These are phyloP conservation scores for Dipodomys spectabilis DNA, from an alignment of 2,113 vertebrate genomes.

Conservation along the genomic window DNA sequence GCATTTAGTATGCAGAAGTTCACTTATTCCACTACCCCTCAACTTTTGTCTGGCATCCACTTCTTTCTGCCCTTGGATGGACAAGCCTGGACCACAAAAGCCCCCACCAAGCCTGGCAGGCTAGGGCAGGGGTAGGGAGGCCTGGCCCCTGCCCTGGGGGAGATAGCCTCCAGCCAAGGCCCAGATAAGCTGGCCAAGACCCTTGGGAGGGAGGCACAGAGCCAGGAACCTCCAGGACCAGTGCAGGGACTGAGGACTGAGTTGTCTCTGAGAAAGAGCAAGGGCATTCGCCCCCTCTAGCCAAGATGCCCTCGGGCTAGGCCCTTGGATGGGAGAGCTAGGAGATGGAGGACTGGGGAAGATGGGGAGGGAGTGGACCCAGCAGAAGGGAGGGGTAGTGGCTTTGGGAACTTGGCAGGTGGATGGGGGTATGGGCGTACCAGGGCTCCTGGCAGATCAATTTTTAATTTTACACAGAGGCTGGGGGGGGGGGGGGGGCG, in stretches of 20 bases:
- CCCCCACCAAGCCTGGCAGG: neutral
- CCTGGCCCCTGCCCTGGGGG: neutral
- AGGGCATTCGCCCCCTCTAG: neutral
- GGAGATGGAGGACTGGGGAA: too few species aligned
- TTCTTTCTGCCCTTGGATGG: neutral
- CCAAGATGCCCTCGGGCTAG: accelerated
- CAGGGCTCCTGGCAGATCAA: neutral
- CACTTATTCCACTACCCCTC: neutral
- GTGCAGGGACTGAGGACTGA: neutral
- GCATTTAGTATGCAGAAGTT: constrained; percentile 22
- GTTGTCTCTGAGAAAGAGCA: neutral
- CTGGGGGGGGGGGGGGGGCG: neutral
- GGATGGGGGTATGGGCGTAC: neutral
- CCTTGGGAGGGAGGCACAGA: neutral
- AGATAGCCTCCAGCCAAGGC: neutral
- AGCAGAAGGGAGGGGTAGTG: neutral
- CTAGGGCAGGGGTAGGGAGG: neutral
- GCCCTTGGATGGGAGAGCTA: accelerated
- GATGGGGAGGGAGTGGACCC: neutral
- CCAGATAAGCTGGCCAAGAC: neutral
- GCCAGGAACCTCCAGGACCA: neutral
- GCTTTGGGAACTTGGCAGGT: accelerated
- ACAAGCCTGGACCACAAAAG: neutral
- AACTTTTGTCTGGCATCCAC: neutral
- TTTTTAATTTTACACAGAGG: neutral